A percentile compares a stretch with the other conserved stretches of the same genome.
phyloP scores from a whole-genome alignment of 2,797 vertebrate genomes.

The Poecilia wingei region DNA sequence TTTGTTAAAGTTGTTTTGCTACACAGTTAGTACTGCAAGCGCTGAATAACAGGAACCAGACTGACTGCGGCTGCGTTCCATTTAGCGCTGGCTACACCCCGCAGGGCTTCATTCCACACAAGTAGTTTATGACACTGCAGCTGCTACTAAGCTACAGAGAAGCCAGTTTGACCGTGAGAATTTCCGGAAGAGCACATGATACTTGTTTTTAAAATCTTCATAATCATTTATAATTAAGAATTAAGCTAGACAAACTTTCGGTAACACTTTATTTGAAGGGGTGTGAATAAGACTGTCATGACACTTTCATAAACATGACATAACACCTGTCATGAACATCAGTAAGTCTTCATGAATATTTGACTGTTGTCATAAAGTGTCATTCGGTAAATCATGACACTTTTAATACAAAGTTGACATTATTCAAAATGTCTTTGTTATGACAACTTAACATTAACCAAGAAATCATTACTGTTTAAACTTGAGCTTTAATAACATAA shows the following conservation, averaged over 20 bases:
- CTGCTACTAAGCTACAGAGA: neutral
- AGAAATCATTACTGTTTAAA: too few relatives aligned
- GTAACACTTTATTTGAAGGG: too few relatives aligned
- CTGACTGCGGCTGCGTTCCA: conserved; percentile 15
- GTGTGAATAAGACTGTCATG: too few relatives aligned
- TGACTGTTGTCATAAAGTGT: too few relatives aligned
- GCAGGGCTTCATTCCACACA: conserved; percentile 12
- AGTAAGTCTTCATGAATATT: too few relatives aligned
- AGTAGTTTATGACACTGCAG: neutral
- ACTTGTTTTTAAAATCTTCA: neutral
- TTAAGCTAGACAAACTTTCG: neutral
- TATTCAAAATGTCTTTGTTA: too few relatives aligned
- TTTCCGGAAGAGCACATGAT: neutral
- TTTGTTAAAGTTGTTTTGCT: conserved; percentile 41
- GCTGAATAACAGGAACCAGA: conserved; percentile 9
- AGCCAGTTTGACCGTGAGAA: neutral
- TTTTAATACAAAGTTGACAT: too few relatives aligned
- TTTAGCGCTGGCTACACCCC: neutral
- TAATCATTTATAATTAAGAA: neutral
- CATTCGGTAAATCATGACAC: too few relatives aligned
- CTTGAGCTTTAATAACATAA: too few relatives aligned
- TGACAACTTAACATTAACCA: too few relatives aligned
- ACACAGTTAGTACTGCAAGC: conserved; percentile 5
- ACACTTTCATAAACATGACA: too few relatives aligned
- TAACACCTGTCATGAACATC: too few relatives aligned